Evolutionary conservation across 2,888 invertebrate genomes (phyloP), one percentile per base, ranked within the genome.

Genomic region (Tanypteryx hageni): DNA sequence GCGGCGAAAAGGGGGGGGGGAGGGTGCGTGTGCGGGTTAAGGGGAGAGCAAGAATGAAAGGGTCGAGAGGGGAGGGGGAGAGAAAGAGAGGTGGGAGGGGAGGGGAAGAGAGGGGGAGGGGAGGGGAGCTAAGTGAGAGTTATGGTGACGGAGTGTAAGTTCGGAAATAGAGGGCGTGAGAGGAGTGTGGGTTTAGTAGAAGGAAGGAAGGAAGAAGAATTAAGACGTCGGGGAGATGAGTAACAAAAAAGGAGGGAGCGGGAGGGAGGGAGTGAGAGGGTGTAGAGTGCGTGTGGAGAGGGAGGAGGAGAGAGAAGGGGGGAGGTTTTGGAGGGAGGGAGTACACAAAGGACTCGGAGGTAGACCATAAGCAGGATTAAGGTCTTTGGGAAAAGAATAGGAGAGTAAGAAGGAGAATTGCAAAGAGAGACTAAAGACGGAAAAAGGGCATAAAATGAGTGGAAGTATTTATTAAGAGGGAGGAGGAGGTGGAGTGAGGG

Each of bases 321-420:
- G n/a, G n/a, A n/a, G n/a, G n/a, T n/a, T n/a, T n/a, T n/a, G n/a
- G n/a, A n/a, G n/a, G n/a, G n/a, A 61, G 44, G 89, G 44, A 68
- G 89, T 89, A 89, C 64, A 89, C 89, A 18, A 89, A 64, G 31
- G 89, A 56, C 76, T 76, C 10, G 89, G 89, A 89, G 89, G 31
- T 44, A 31, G 64, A 18, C 64, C 61, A 27, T 27, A 31, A 44
- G 64, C 31, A 64, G 64, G 89, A 64, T 89, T 89, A 89, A 68
- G 18, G 76, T 76, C 76, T 76, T 76, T 76, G 4, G 89, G 56
- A 44, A 89, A 68, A 68, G 68, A 89, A 68, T 68, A 89, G 89
- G 89, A 64, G 64, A 61, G 16, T 86, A 16, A 16, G 8, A 31
- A 16, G 44, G 64, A 89, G 64, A 89, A 61, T 89, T 76, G 76